Conservation (phyloP, 2,888 invertebrate species). For the Rhagium mordax region DNA sequence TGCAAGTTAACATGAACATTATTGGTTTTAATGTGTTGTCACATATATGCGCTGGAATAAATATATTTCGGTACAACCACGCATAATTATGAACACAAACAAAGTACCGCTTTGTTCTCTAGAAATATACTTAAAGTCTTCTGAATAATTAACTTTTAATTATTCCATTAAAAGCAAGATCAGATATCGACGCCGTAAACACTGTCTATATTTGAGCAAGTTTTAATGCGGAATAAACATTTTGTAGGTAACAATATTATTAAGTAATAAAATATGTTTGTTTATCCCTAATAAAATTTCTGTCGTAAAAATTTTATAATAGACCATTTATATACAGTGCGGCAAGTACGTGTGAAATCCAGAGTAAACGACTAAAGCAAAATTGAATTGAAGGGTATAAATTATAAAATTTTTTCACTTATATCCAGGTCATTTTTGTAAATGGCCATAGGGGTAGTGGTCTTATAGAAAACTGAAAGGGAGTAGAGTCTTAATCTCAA, state of each 20-base stretch:
- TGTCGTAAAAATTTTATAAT: background rate
- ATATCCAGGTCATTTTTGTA: too few species aligned
- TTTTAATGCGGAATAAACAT: slow-evolving; percentile 14
- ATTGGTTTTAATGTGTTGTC: too few species aligned
- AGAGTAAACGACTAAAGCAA: too few species aligned
- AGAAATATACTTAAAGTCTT: slow-evolving; percentile 7
- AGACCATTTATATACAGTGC: background rate
- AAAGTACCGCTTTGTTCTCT: slow-evolving; percentile 22
- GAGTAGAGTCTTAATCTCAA: too few species aligned
- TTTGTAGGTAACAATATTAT: slow-evolving; percentile 4
- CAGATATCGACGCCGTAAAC: slow-evolving; percentile 16
- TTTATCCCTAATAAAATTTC: background rate
- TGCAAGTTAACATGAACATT: too few species aligned
- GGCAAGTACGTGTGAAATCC: too few species aligned
- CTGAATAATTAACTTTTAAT: slow-evolving; percentile 25
- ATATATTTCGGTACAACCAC: background rate
- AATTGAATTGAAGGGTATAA: too few species aligned
- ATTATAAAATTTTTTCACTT: too few species aligned
- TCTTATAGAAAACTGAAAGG: too few species aligned
- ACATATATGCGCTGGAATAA: slow-evolving; percentile 5
- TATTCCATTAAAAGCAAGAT: slow-evolving; percentile 14
- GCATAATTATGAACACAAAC: background rate
- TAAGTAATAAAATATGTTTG: slow-evolving; percentile 17
- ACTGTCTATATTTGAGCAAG: slow-evolving; percentile 14
- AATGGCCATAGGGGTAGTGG: too few species aligned